Evolutionary conservation across 2,888 invertebrate species (phyloP).

Genomic region (Cataglyphis altisquamis): DNA sequence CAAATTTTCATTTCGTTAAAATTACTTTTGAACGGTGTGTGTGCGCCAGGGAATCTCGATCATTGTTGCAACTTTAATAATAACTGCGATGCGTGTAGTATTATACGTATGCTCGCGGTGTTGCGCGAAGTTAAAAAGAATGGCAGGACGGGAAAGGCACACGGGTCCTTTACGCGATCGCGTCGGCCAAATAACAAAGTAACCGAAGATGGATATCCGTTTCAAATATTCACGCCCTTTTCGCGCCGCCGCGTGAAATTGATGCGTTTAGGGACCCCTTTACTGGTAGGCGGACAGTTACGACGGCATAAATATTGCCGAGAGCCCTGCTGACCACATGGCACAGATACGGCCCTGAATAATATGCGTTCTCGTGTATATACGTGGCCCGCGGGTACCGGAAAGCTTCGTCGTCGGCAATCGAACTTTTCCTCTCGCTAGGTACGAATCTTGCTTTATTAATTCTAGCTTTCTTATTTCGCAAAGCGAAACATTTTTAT

Average conservation of each 20-base stretch:
- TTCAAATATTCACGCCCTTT: constrained; percentile 86
- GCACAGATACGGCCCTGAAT: constrained; percentile 76
- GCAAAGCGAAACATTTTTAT: not conserved
- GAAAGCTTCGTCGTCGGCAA: constrained; percentile 51
- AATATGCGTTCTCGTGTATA: constrained; percentile 65
- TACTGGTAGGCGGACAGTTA: constrained; percentile 85
- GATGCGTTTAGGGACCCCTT: constrained; percentile 86
- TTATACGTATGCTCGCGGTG: not conserved
- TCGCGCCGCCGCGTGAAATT: constrained; percentile 83
- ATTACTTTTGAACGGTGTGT: not conserved
- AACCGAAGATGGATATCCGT: constrained; percentile 86
- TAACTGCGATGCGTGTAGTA: not conserved
- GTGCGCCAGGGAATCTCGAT: not conserved
- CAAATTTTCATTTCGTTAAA: not conserved
- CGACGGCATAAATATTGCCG: constrained; percentile 84
- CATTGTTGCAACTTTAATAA: not conserved
- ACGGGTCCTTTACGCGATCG: constrained; percentile 67
- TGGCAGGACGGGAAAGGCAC: constrained; percentile 51
- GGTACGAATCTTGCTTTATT: not conserved
- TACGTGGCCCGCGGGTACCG: constrained; percentile 65
- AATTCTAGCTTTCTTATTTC: not conserved
- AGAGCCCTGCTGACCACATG: constrained; percentile 81
- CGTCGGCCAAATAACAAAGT: constrained; percentile 80
- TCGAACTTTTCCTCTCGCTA: constrained; percentile 25
- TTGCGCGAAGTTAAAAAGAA: constrained; percentile 17